Evolutionary conservation across 2,113 vertebrate genomes (phyloP).

Genomic region (Castor canadensis): DNA sequence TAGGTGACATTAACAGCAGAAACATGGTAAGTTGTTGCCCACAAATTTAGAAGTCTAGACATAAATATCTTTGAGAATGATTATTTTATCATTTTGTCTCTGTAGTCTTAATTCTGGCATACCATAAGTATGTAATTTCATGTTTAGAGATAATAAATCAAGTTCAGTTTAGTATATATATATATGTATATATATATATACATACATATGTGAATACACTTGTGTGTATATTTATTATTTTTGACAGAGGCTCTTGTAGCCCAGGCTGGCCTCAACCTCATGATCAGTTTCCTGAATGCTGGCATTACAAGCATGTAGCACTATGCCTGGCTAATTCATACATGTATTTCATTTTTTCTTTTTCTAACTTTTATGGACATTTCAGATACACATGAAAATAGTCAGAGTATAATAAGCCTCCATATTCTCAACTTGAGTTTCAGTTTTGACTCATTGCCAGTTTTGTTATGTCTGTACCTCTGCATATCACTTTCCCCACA

Average conservation of each 20-base stretch:
- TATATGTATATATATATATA: not conserved
- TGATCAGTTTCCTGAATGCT: not conserved
- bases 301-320: too few relatives aligned
- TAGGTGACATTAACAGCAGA: slow-evolving; percentile 97
- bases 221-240: too few relatives aligned
- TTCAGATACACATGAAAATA: not conserved
- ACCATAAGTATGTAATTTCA: not conserved
- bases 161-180: not conserved
- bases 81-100: not conserved
- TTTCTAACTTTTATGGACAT: not conserved
- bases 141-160: not conserved
- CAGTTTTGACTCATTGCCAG: not conserved
- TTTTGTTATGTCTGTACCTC: not conserved
- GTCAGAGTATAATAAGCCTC: not conserved
- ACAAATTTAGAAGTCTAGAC: slow-evolving; percentile 8
- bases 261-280: not conserved
- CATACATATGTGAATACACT: not conserved
- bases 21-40: slow-evolving; percentile 90
- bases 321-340: too few relatives aligned
- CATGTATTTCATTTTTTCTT: not conserved
- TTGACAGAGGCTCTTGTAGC: not conserved
- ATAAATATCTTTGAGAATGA: not conserved
- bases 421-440: not conserved
- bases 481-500: not conserved
- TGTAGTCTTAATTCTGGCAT: not conserved